phyloP scores from a whole-genome alignment of 2,797 vertebrate species.

The Molossus molossus region DNA sequence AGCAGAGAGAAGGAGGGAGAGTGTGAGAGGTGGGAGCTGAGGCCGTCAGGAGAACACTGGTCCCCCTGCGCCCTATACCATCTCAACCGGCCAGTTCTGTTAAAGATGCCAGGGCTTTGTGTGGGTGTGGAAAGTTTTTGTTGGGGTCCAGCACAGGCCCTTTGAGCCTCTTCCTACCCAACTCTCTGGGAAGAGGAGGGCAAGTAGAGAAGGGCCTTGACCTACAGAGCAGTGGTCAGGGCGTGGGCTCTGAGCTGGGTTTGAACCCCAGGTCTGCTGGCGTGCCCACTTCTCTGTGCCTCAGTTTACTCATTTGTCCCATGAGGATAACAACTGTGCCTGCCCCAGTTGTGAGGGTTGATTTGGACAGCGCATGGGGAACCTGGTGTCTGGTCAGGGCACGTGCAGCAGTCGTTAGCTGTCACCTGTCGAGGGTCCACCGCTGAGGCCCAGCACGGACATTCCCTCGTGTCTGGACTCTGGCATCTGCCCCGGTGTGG shows the following conservation, averaged over 20 bases:
- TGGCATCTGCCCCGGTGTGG: rapidly evolving
- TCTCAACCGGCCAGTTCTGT: neutral
- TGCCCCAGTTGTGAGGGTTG: neutral
- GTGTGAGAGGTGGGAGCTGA: neutral
- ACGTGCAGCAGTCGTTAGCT: neutral
- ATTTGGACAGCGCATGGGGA: neutral
- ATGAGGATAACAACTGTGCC: neutral
- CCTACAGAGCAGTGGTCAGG: neutral
- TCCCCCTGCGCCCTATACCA: rapidly evolving
- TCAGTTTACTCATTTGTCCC: neutral
- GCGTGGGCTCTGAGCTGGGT: neutral
- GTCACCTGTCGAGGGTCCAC: neutral
- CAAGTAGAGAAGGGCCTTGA: neutral
- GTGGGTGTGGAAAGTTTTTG: neutral
- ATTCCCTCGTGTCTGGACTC: neutral
- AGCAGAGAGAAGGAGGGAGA: neutral
- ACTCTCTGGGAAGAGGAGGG: neutral
- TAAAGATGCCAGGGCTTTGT: neutral
- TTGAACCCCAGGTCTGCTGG: neutral
- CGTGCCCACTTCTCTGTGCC: neutral
- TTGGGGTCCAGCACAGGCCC: neutral
- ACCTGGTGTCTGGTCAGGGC: neutral
- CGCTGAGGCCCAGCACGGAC: rapidly evolving
- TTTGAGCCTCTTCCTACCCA: neutral
- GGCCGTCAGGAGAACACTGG: neutral